Base-by-base conservation (phyloP, 2,888 invertebrate species). In the Tenthredo notha region DNA sequence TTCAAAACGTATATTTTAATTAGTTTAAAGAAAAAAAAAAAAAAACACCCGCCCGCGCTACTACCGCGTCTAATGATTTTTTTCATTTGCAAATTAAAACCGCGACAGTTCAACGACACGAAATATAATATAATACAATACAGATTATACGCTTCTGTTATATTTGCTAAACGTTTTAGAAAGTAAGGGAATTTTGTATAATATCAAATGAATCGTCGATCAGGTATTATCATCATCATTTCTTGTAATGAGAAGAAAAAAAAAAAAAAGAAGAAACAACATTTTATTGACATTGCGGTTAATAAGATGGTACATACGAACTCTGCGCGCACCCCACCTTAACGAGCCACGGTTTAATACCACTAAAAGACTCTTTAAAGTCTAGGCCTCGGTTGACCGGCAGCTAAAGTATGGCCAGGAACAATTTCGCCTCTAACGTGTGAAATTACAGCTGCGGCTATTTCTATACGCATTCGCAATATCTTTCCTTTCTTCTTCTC, bases 371-470 rank as follows among this genome's bases (percentile, higher is more conserved):
- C 85, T 85, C 84, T 86, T 85, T 74, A 86, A 87, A 85, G 84
- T 78, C 58, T 58, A 83, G 80, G 74, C 82, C 82, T 54, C 78
- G 67, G 65, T 83, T 83, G 67, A 83, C 82, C 82, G 67, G 67
- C 82, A 83, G 82, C 82, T 67, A 21, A 47, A 54, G 47, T 43
- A 25, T 67, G 74, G 47, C 78, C 87, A 74, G 77, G 87, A 86
- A 89, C 89, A 88, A 88, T 89, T 89, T 88, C 86, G 87, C 89
- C 87, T 89, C 88, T 90, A 90, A 90, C 90, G 90, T 90, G 90
- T 90, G 89, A 90, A 90, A 90, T 90, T 90, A 90, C 89, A 89
- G 40, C 61, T 86, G 85, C 87, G 89, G 89, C 89, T 89, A 90
- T 90, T 90, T 89, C 88, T 88, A 89, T 89, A 89, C 88, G 87